Evolutionary conservation across 2,113 vertebrate genomes (phyloP).

Genomic region (Opisthocomus hoazin): DNA sequence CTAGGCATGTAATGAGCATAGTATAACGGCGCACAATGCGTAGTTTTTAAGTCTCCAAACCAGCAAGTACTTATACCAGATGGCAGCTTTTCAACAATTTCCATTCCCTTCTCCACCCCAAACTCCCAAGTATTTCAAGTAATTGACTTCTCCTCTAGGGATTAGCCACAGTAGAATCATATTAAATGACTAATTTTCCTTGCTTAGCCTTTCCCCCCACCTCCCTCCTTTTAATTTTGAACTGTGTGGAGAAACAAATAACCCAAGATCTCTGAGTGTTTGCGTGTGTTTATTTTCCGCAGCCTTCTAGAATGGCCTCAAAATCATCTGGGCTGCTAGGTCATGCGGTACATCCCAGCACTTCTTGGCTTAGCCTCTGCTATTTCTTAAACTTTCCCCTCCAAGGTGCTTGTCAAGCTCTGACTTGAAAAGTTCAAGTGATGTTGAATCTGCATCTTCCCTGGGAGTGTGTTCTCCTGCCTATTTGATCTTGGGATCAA

Average conservation of each 20-base stretch:
- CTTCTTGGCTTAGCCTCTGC: neutral
- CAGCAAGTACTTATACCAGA: neutral
- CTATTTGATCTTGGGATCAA: neutral
- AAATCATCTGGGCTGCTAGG: neutral
- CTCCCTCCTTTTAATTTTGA: neutral
- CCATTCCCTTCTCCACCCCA: constrained; percentile 10
- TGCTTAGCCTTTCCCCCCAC: neutral
- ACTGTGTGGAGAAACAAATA: neutral
- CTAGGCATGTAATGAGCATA: neutral
- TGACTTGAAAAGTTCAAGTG: neutral
- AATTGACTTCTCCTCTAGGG: neutral
- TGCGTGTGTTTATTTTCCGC: neutral
- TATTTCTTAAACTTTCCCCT: neutral
- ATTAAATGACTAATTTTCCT: constrained; percentile 1
- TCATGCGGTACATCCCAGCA: neutral
- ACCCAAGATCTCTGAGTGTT: neutral
- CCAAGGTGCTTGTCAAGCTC: neutral
- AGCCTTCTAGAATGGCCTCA: neutral
- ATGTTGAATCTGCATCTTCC: neutral
- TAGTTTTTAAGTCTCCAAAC: constrained; percentile 14
- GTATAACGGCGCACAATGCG: neutral
- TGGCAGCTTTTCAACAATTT: constrained; percentile 36
- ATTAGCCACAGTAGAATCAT: neutral
- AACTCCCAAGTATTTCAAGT: neutral
- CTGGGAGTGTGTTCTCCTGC: neutral